A percentile compares a stretch with the other conserved stretches of the same genome.
These are phyloP conservation scores for Passer montanus DNA, from an alignment of 2,113 vertebrate species.

Conservation along the genomic window DNA sequence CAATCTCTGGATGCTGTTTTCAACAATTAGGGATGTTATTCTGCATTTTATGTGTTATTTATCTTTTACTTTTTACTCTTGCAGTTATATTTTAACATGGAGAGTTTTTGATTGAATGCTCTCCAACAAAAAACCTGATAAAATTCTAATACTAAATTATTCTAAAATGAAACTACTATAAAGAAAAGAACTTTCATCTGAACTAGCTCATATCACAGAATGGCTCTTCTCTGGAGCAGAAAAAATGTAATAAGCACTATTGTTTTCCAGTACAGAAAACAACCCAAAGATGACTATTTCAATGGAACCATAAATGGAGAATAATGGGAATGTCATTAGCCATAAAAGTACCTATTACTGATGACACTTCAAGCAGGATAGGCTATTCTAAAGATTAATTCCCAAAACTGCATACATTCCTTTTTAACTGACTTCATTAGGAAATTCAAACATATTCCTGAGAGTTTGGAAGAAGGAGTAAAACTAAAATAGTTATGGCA, in stretches of 20 bases:
- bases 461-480: background rate
- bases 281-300: background rate
- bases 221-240: background rate
- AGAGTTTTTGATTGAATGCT: background rate
- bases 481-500: background rate
- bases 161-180: background rate
- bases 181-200: background rate
- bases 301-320: background rate
- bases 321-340: background rate
- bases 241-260: background rate
- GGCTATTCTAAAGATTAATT: background rate
- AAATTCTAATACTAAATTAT: background rate
- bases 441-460: background rate
- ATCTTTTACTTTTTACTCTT: background rate
- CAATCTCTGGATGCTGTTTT: background rate
- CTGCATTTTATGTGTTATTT: background rate
- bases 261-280: constrained; percentile 5
- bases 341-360: background rate
- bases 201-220: background rate
- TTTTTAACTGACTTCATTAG: background rate
- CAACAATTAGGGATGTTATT: background rate
- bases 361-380: background rate
- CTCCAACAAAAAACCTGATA: background rate
- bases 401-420: background rate
- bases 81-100: background rate